phyloP scores from a whole-genome alignment of 92 coral and sea anemone species.

The Plumapathes pennacea region DNA sequence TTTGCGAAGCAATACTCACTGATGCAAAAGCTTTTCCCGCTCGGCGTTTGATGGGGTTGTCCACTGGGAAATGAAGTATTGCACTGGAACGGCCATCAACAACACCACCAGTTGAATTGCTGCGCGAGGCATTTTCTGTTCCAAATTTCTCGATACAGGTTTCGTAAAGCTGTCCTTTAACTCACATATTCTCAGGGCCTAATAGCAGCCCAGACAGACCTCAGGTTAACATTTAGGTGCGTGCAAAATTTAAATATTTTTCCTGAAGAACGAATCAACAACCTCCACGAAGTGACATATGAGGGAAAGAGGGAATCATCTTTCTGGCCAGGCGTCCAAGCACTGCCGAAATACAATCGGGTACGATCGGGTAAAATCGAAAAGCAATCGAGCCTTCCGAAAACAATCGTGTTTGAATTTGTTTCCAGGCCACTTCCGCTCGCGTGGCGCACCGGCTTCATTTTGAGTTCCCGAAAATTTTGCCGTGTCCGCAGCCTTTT shows the following conservation, averaged over 20 bases:
- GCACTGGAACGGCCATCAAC: slow-evolving; percentile 88
- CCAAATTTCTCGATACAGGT: not conserved
- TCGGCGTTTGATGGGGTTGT: slow-evolving; percentile 71
- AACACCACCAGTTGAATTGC: slow-evolving; percentile 72
- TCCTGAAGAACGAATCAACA: slow-evolving; percentile 22
- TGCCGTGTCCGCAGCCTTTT: too few species aligned
- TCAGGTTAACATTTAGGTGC: too few species aligned
- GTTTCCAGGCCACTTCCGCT: too few species aligned
- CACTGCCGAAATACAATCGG: too few species aligned
- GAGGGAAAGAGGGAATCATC: slow-evolving; percentile 39
- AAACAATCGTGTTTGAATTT: too few species aligned
- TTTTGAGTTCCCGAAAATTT: too few species aligned
- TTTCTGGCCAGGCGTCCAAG: slow-evolving; percentile 26
- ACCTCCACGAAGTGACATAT: slow-evolving; percentile 23
- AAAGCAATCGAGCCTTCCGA: too few species aligned
- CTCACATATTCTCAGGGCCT: too few species aligned
- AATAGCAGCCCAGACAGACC: too few species aligned
- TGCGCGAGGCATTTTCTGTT: slow-evolving; percentile 76
- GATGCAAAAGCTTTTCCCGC: slow-evolving; percentile 65
- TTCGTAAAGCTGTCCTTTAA: too few species aligned
- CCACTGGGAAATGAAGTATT: slow-evolving; percentile 92
- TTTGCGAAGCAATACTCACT: slow-evolving; percentile 60
- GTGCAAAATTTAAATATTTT: not conserved
- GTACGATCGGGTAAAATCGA: not conserved
- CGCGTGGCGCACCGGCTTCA: too few species aligned